Conservation (phyloP, 1,140 invertebrate species). For the Geopemphigus sp. region DNA sequence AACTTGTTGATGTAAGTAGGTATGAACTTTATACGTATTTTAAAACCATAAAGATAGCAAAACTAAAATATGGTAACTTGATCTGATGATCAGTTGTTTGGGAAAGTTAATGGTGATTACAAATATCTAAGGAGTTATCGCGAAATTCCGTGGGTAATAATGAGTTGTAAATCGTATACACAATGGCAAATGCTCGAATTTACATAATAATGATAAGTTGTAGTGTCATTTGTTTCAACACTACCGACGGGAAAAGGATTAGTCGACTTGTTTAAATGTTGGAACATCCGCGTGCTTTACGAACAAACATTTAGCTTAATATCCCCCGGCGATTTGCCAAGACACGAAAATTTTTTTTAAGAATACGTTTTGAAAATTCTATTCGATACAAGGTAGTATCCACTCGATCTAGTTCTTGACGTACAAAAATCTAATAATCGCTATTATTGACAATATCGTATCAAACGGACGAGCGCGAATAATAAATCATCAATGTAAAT, state of each 20-base stretch:
- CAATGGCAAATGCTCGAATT: not conserved
- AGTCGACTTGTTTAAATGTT: not conserved
- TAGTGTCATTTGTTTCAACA: constrained; percentile 4
- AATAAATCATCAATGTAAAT: too few species aligned
- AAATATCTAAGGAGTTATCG: not conserved
- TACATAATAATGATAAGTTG: constrained; percentile 13
- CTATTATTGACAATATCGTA: not conserved
- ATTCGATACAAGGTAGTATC: not conserved
- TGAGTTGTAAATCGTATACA: not conserved
- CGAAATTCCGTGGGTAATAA: not conserved
- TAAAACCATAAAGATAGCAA: not conserved
- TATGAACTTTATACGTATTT: too few species aligned
- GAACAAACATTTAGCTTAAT: not conserved
- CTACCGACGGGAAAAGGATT: not conserved
- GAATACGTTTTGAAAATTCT: not conserved
- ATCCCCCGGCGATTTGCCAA: not conserved
- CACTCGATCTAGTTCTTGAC: not conserved
- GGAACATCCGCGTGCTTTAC: not conserved
- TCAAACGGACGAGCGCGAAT: too few species aligned
- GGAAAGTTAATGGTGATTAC: not conserved
- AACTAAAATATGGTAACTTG: not conserved
- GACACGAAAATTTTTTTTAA: not conserved
- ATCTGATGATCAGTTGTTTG: not conserved
- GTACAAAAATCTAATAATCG: not conserved
- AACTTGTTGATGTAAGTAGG: too few species aligned